phyloP scores from a whole-genome alignment of 1,140 invertebrate species.

The Lordiphosa mommai region DNA sequence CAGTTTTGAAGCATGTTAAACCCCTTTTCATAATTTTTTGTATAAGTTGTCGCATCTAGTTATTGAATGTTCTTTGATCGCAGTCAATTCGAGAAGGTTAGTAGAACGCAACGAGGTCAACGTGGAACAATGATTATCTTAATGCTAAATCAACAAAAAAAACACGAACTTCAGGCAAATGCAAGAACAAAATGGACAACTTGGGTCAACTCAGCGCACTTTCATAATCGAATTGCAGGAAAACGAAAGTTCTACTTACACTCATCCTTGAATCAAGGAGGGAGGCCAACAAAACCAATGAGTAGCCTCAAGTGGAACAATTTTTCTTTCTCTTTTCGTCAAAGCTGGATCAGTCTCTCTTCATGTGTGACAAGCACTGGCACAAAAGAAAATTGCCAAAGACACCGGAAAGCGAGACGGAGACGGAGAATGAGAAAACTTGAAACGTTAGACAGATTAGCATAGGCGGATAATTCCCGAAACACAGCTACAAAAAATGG shows the following conservation, averaged over 20 bases:
- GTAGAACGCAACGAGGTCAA: slow-evolving; percentile 41
- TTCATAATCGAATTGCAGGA: slow-evolving; percentile 51
- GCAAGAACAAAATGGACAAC: slow-evolving; percentile 25
- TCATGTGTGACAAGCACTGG: slow-evolving; percentile 16
- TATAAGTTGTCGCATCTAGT: too few species aligned
- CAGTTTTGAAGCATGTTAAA: too few species aligned
- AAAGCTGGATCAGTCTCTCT: slow-evolving; percentile 61
- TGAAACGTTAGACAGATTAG: slow-evolving; percentile 74
- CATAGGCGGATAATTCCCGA: slow-evolving; percentile 71
- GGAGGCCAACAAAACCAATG: slow-evolving; percentile 23
- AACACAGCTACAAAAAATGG: slow-evolving; percentile 24
- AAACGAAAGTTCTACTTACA: slow-evolving; percentile 63
- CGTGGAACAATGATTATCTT: slow-evolving; percentile 31
- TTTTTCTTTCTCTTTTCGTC: slow-evolving; percentile 29
- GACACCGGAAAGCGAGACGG: slow-evolving; percentile 16
- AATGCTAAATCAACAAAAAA: slow-evolving; percentile 40
- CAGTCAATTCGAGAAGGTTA: slow-evolving; percentile 25
- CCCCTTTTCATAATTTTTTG: too few species aligned
- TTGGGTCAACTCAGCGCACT: slow-evolving; percentile 44
- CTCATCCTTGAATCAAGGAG: slow-evolving; percentile 63
- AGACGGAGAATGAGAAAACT: slow-evolving; percentile 47
- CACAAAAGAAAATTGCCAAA: slow-evolving; percentile 7
- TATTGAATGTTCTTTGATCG: background rate
- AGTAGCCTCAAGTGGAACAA: slow-evolving; percentile 55
- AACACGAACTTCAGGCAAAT: slow-evolving; percentile 24